Conservation (phyloP, 2,113 vertebrate species). For the Neogobius melanostomus region DNA sequence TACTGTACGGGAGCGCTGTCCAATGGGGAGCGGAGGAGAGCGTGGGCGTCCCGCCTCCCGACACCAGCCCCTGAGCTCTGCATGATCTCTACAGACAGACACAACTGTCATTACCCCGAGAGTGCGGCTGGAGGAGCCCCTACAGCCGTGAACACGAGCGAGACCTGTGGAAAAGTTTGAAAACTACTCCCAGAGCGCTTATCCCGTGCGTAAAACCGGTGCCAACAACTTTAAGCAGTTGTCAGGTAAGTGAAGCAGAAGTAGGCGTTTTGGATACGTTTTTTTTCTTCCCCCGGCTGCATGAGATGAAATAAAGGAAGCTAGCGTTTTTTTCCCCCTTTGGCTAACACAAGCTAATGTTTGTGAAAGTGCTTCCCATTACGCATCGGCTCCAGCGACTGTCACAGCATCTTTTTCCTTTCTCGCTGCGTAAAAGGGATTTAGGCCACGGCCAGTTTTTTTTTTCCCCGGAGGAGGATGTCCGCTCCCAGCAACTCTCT, state of each 20-base stretch:
- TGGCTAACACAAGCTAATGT: constrained; percentile 65
- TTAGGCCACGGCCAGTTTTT: constrained; percentile 10
- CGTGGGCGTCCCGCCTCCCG: not conserved
- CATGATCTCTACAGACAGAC: constrained; percentile 45
- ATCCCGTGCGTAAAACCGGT: not conserved
- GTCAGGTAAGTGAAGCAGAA: constrained; percentile 56
- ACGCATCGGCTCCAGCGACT: constrained; percentile 22
- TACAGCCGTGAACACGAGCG: constrained; percentile 20
- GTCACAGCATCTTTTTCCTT: constrained; percentile 33
- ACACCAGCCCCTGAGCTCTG: constrained; percentile 51
- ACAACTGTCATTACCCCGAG: constrained; percentile 67
- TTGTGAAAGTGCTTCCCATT: constrained; percentile 40
- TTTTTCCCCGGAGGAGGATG: constrained; percentile 48
- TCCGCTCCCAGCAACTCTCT: constrained; percentile 68
- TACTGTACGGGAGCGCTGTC: constrained; percentile 30
- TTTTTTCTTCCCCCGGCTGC: constrained; percentile 20
- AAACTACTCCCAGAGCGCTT: constrained; percentile 48
- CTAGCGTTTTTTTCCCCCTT: constrained; percentile 46
- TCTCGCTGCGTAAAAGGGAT: constrained; percentile 28
- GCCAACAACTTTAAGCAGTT: constrained; percentile 33
- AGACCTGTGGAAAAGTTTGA: constrained; percentile 31
- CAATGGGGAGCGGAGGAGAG: constrained; percentile 48
- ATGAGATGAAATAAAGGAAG: constrained; percentile 50
- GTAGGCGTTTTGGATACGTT: not conserved
- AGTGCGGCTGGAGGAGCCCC: constrained; percentile 53